Percentiles rank a stretch among this genome's conserved stretches.
Evolutionary conservation across 1,140 invertebrate species (phyloP).

Genomic region (Plutomurus gul): DNA sequence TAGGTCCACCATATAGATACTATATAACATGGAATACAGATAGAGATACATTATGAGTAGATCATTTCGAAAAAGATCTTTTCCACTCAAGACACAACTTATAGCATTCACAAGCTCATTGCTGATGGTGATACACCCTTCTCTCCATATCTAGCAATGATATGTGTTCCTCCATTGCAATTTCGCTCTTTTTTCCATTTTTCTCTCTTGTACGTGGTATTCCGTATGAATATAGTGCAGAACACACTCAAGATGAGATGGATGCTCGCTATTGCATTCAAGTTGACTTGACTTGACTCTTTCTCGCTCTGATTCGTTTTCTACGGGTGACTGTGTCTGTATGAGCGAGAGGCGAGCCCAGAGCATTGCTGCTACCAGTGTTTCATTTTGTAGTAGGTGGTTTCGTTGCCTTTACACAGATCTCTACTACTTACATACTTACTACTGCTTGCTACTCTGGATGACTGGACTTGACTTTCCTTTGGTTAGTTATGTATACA

Average conservation of each 20-base stretch:
- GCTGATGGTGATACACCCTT: no score
- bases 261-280: no score
- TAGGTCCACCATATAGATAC: no score
- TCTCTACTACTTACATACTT: neutral
- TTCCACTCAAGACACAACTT: neutral
- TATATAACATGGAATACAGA: no score
- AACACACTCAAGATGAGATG: no score
- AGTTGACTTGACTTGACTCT: neutral
- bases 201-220: neutral
- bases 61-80: no score
- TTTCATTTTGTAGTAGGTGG: neutral
- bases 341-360: no score
- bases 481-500: neutral
- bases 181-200: neutral
- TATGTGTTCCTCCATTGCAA: neutral
- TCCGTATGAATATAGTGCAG: no score
- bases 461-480: no score
- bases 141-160: no score
- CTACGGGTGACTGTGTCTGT: neutral
- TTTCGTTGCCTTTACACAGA: neutral
- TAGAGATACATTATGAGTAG: no score
- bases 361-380: neutral
- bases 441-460: neutral
- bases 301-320: conserved; percentile 14
- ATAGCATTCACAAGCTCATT: neutral